Evolutionary conservation across 1,140 invertebrate species (phyloP).

Genomic region (Bilobella aurantiaca): DNA sequence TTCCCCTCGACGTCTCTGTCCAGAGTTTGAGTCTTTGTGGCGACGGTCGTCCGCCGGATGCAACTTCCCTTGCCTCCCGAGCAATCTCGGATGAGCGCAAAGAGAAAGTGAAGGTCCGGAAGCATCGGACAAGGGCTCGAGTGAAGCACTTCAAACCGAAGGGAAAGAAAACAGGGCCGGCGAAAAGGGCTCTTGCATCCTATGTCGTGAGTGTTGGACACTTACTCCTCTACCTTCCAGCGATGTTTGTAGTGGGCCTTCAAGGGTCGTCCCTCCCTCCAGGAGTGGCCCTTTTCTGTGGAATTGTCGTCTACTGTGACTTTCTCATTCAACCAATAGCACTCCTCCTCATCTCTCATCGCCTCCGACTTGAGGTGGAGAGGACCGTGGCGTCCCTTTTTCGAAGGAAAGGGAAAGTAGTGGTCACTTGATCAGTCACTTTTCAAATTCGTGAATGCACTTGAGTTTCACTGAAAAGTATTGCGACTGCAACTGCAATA

Average conservation of each 20-base stretch:
- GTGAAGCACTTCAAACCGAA: conserved; percentile 26
- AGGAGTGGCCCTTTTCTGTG: conserved; percentile 35
- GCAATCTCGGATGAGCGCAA: neutral
- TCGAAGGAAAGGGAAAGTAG: neutral
- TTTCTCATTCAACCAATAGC: conserved; percentile 38
- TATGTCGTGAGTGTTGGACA: conserved; percentile 37
- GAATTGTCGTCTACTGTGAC: conserved; percentile 38
- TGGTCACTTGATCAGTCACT: too few relatives aligned
- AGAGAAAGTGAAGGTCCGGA: neutral
- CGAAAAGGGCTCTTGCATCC: conserved; percentile 34
- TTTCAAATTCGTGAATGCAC: too few relatives aligned
- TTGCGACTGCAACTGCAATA: too few relatives aligned
- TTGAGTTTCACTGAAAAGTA: too few relatives aligned
- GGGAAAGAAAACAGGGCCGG: conserved; percentile 19
- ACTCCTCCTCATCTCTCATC: conserved; percentile 35
- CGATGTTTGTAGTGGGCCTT: conserved; percentile 36
- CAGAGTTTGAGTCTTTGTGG: neutral
- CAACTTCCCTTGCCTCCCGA: neutral
- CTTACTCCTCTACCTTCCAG: conserved; percentile 37
- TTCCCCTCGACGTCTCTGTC: neutral
- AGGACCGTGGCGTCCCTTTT: neutral
- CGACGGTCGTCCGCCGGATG: neutral
- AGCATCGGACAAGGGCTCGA: conserved; percentile 13
- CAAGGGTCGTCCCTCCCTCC: conserved; percentile 35
- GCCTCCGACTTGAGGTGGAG: conserved; percentile 35